Evolutionary conservation across 2,797 vertebrate genomes (phyloP).

Genomic region (Notolepis coatsorum): DNA sequence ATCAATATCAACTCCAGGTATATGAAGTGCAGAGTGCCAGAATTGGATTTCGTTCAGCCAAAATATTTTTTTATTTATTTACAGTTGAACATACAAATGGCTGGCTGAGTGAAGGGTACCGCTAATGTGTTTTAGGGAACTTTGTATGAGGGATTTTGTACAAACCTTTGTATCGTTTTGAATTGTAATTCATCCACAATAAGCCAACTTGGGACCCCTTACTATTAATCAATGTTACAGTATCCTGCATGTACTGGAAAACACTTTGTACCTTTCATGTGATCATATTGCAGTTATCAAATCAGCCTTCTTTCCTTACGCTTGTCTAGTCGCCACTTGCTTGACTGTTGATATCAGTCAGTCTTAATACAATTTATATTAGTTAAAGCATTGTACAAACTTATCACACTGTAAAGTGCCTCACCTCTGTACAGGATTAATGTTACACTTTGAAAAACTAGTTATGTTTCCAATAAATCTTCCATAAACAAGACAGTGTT

Average conservation of each 20-base stretch:
- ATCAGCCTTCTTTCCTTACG: not conserved
- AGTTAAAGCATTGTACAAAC: constrained; percentile 19
- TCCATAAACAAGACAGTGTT: constrained; percentile 42
- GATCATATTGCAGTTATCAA: constrained; percentile 7
- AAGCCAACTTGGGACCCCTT: not conserved
- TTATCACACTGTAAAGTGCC: constrained; percentile 13
- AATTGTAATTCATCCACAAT: constrained; percentile 20
- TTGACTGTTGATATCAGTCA: constrained; percentile 8
- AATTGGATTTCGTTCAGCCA: not conserved
- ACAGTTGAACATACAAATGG: constrained; percentile 46
- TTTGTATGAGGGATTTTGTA: constrained; percentile 68
- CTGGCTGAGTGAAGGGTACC: constrained; percentile 28
- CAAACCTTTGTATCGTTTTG: constrained; percentile 50
- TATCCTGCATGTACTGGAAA: constrained; percentile 36
- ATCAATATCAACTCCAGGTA: constrained; percentile 44
- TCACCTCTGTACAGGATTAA: constrained; percentile 31
- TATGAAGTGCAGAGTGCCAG: constrained; percentile 22
- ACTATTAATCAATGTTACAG: constrained; percentile 20
- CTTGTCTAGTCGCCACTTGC: not conserved
- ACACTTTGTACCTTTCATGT: not conserved
- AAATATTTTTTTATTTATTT: constrained; percentile 67
- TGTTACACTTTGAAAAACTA: constrained; percentile 12
- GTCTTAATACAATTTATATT: constrained; percentile 8
- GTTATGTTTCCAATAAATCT: constrained; percentile 5
- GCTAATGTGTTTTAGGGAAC: constrained; percentile 55